Evolutionary conservation across 2,888 invertebrate genomes (phyloP), one percentile per base, ranked within the genome.

Genomic region (Folsomia manolachei): DNA sequence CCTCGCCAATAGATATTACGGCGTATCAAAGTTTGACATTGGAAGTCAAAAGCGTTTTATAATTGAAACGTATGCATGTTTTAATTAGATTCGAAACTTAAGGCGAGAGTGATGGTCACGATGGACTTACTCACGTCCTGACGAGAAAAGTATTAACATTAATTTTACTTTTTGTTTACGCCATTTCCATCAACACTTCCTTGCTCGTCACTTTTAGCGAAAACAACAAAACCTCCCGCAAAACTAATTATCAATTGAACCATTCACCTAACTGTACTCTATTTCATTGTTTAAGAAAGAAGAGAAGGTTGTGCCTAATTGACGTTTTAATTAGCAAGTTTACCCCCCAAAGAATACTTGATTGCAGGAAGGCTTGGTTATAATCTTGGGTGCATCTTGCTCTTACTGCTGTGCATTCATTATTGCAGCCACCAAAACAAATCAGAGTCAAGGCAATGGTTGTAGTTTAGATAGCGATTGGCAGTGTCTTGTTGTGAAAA

Each of bases 261-360:
- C 56, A 21, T 19, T 21, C 4, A 56, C 4, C 7, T 56, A 56
- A 56, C 56, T 56, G 56, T 56, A 56, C 21, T n/a, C 21, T 56
- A 56, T 19, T n/a, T 56, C 11, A 56, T 56, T 56, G 56, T 56
- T 56, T 56, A 56, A 4, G 56, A 56, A 7, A 19, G n/a, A 7
- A 56, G 56, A 19, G 56, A 18, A 14, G 4, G 7, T 7, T 56
- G 39, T 9, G 62, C 7, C 62, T 62, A 62, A 62, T 62, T 62
- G 62, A 62, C 62, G 24, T 19, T 62, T 62, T 62, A 62, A 62
- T 62, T 62, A 62, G 14, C 24, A 62, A 24, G 23, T 56, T 56
- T 21, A 56, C n/a, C n/a, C 56, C 7, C 4, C 4, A 7, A 56
- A 56, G 56, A 56, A 56, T 56, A 56, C n/a, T 7, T 14, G n/a